These are phyloP conservation scores for Pachypeltis micranthus DNA, from an alignment of 1,140 invertebrate genomes.

Conservation along the genomic window DNA sequence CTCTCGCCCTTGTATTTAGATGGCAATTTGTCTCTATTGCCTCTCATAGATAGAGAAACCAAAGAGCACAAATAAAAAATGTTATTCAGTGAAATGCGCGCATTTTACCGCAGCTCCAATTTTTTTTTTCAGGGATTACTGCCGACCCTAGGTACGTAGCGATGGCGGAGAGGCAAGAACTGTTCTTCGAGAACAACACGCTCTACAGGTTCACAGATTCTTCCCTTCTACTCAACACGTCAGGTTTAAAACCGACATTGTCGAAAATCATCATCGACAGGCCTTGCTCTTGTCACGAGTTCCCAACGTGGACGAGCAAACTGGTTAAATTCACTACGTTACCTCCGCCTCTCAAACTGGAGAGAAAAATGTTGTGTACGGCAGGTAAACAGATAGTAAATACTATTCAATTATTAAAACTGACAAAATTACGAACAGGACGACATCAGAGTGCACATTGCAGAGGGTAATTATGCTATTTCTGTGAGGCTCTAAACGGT, in stretches of 20 bases:
- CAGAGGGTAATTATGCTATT: too few relatives aligned
- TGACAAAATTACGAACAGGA: too few relatives aligned
- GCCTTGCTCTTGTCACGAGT: slow-evolving; percentile 44
- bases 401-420: too few relatives aligned
- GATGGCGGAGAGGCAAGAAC: slow-evolving; percentile 34
- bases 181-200: slow-evolving; percentile 53
- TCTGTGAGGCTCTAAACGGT: too few relatives aligned
- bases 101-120: background rate
- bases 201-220: slow-evolving; percentile 41
- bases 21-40: too few relatives aligned
- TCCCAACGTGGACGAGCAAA: slow-evolving; percentile 36
- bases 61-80: too few relatives aligned
- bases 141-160: slow-evolving; percentile 33
- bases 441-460: too few relatives aligned
- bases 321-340: slow-evolving; percentile 36
- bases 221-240: slow-evolving; percentile 45
- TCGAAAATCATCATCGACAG: slow-evolving; percentile 46
- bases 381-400: slow-evolving; percentile 17
- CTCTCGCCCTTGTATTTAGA: too few relatives aligned
- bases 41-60: too few relatives aligned
- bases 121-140: slow-evolving; percentile 36
- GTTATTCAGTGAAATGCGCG: too few relatives aligned
- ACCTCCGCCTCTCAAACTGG: slow-evolving; percentile 22
- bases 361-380: slow-evolving; percentile 23
- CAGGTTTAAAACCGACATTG: slow-evolving; percentile 40